Conservation (phyloP, 2,888 invertebrate species). For the Antheraea assamensis region DNA sequence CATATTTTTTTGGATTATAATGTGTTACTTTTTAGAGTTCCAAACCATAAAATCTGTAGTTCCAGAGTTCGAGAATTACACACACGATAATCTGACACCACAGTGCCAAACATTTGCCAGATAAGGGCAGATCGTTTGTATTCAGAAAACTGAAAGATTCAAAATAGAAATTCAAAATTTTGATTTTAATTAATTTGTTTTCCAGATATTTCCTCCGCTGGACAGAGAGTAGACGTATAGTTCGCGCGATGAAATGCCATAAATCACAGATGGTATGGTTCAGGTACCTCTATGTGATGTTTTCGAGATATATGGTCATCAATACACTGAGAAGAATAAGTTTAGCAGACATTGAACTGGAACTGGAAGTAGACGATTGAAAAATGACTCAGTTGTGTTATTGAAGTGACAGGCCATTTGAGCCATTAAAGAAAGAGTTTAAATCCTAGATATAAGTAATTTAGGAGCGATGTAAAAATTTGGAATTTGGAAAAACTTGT, state of each 20-base stretch:
- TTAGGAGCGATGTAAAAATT: no score
- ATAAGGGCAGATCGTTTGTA: no score
- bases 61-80: no score
- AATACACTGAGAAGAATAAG: slow-evolving; percentile 92
- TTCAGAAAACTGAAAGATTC: no score
- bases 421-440: no score
- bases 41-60: no score
- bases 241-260: slow-evolving; percentile 93
- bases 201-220: slow-evolving; percentile 85
- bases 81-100: no score
- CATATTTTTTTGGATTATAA: no score
- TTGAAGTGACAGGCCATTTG: not conserved
- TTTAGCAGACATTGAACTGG: slow-evolving; percentile 88
- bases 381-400: not conserved
- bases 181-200: slow-evolving; percentile 21
- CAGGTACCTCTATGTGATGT: slow-evolving; percentile 91
- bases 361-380: slow-evolving; percentile 85
- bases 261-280: slow-evolving; percentile 98
- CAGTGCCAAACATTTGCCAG: no score
- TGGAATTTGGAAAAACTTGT: no score
- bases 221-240: slow-evolving; percentile 82
- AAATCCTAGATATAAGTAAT: no score
- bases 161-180: not conserved
- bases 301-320: slow-evolving; percentile 95
- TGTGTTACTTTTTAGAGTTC: no score